These are phyloP conservation scores for Petrocephalus schoutedeni DNA, from an alignment of 2,797 vertebrate species.

Conservation along the genomic window DNA sequence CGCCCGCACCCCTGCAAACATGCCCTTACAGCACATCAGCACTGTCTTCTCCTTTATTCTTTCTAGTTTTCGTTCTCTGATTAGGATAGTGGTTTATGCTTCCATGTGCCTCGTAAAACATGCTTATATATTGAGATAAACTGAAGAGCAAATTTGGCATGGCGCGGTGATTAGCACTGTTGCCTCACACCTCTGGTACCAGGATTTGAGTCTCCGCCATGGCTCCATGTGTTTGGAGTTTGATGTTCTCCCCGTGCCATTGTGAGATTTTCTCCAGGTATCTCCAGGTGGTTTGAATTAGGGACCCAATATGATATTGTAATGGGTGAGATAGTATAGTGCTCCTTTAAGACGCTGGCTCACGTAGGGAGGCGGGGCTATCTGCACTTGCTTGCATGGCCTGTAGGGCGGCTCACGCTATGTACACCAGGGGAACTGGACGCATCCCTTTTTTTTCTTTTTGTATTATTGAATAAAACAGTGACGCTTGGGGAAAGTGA, in stretches of 20 bases:
- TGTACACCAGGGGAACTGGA: no score
- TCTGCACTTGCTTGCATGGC: no score
- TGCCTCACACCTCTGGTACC: not conserved
- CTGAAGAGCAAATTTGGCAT: no score
- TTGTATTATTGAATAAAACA: no score
- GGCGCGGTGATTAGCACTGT: not conserved
- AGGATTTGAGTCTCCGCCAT: not conserved
- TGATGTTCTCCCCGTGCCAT: not conserved
- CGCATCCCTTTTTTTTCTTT: no score
- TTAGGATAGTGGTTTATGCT: not conserved
- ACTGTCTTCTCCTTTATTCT: not conserved
- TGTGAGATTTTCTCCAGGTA: no score
- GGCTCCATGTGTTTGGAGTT: not conserved
- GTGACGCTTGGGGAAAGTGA: no score
- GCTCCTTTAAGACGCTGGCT: no score
- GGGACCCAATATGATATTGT: no score
- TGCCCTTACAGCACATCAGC: not conserved
- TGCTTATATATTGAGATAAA: not conserved
- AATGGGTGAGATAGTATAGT: no score
- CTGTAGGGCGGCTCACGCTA: no score
- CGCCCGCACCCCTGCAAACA: not conserved
- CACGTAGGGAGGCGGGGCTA: no score
- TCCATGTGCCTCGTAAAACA: not conserved
- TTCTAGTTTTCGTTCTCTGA: not conserved
- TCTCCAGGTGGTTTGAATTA: not conserved